A percentile compares a stretch with the other conserved stretches of the same genome.
These are phyloP conservation scores for Lepidochitona cinerea DNA, from an alignment of 2,888 invertebrate species.

Conservation along the genomic window DNA sequence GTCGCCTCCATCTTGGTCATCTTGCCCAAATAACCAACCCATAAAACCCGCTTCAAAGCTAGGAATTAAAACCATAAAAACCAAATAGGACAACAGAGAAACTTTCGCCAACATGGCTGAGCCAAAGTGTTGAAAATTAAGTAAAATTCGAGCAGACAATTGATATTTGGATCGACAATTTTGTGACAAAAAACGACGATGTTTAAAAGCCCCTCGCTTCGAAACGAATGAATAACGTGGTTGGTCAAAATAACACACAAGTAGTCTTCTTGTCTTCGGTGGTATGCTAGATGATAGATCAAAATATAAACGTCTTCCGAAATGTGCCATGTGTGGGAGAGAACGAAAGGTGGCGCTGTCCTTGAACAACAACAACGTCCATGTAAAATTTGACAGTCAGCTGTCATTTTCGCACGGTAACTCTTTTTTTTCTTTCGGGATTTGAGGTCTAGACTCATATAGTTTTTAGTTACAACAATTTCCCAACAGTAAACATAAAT, in stretches of 20 bases:
- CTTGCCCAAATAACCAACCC: conserved; percentile 37
- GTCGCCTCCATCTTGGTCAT: conserved; percentile 11
- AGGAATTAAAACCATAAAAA: not conserved
- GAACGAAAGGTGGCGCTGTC: conserved; percentile 7
- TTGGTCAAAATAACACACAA: conserved; percentile 20
- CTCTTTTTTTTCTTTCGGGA: no score
- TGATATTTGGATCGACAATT: no score
- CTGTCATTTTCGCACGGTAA: no score
- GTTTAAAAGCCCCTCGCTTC: conserved; percentile 27
- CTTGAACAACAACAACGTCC: conserved; percentile 1
- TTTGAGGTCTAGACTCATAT: no score
- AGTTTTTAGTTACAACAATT: no score
- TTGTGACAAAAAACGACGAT: no score
- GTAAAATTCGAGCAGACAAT: no score
- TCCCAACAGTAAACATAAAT: no score
- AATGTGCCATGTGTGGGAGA: not conserved
- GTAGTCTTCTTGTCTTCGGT: not conserved
- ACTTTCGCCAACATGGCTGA: no score
- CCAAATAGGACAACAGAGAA: no score
- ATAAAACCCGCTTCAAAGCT: not conserved
- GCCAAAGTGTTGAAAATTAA: no score
- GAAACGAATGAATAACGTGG: conserved; percentile 6
- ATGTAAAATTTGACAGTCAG: not conserved
- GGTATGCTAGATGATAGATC: not conserved
- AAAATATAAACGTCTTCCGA: not conserved